Base-by-base conservation (phyloP, 2,113 vertebrate genomes). In the Bucco capensis region DNA sequence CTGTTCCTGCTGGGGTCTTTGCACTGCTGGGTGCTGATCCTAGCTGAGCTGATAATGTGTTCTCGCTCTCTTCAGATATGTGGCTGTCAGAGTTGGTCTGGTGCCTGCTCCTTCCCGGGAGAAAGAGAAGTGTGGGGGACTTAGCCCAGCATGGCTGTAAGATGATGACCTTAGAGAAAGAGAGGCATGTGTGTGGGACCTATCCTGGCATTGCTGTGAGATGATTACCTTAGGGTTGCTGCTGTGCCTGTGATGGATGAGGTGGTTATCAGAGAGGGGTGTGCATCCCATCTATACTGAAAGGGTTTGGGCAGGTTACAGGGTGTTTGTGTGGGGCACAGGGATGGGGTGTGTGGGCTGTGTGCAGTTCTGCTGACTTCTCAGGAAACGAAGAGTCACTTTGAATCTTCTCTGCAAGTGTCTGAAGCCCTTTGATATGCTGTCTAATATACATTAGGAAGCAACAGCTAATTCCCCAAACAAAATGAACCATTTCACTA, bases 211-310 rank as follows among this genome's bases (percentile, higher is more conserved):
- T 24, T 1, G 0, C 66, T 35, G 37, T 9, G 19, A n/a, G 25
- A 9, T 25, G 37, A 2, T 35, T 44, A 14, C 38, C 35, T 44
- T 16, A 27, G 57, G 25, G 33, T 1, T 31, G 16, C 35, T 40
- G 54, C 16, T 7, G 12, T 27, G 35, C n/a, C 65, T 14, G 0
- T 3, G 21, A 31, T 0, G 80, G 25, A 14, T 30, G 62, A 8
- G n/a, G n/a, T n/a, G n/a, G n/a, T 31, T 50, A 10, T 37, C 37
- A 5, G n/a, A 30, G 60, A 13, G 44, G 27, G 46, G 8, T 18
- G 35, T 15, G 42, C 35, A 14, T 38, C 28, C 42, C 0, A 0
- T 24, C 19, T 6, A 0, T 25, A 62, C 44, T 3, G 12, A 13
- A 40, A 8, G 33, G 30, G 31, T 27, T 24, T 30, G 49, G 35